Conservation (phyloP, 2,888 invertebrate species). For the Petrolisthes cinctipes region DNA sequence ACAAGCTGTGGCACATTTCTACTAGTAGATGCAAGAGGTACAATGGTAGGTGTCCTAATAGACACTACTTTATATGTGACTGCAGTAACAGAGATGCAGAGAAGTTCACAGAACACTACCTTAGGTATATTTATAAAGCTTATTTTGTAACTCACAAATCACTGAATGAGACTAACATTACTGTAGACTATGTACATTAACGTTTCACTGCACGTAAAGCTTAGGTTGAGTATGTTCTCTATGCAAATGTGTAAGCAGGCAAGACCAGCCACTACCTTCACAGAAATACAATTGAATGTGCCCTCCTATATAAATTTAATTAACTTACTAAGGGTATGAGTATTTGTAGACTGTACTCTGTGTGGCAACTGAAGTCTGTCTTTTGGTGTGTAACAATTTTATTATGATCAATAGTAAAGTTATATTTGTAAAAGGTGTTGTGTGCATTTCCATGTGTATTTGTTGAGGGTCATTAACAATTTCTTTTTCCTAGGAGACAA, state of each 20-base stretch:
- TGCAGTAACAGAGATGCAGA: conserved; percentile 5
- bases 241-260: neutral
- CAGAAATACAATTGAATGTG: neutral
- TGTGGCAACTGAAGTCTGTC: no score
- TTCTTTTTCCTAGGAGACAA: no score
- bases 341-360: no score
- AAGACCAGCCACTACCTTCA: neutral
- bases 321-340: no score
- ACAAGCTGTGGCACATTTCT: neutral
- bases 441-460: no score
- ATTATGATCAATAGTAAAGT: no score
- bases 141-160: conserved; percentile 16
- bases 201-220: conserved; percentile 10
- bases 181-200: neutral
- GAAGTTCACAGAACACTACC: conserved; percentile 5
- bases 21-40: neutral
- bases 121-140: conserved; percentile 13
- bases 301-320: neutral
- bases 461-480: no score
- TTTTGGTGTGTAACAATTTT: no score
- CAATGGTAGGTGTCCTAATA: neutral
- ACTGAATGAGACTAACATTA: conserved; percentile 10
- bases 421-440: no score
- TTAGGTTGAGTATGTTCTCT: conserved; percentile 5
- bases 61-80: neutral